Evolutionary conservation across 1,140 invertebrate genomes (phyloP), one percentile per base, ranked within the genome.

Genomic region (Cryptotermes secundus): DNA sequence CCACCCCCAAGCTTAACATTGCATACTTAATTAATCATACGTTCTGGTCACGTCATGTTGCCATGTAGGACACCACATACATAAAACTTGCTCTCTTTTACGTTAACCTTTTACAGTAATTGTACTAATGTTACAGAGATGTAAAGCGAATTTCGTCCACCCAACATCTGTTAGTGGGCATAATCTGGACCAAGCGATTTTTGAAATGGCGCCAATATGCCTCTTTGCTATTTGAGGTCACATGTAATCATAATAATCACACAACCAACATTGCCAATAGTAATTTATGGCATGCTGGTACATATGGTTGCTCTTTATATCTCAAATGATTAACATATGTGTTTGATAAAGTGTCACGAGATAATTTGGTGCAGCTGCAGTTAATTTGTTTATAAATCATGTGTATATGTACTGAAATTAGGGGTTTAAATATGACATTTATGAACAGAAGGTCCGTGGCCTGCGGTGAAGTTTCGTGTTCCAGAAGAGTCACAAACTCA

Each of bases 401-500:
- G 31, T n/a, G 1, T 72, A 6, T 31, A 7, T 7, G 1, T 72
- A 31, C 16, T 72, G n/a, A 72, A 72, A 72, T 72, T n/a, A 7
- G 9, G 59, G 26, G 59, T 31, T 72, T 31, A 72, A 72, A 72
- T 72, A 0, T 7, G 7, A 31, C 59, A 72, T 82, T 82, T 82
- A 31, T n/a, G 31, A 82, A 82, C 81, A 82, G 22, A 82, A 34
- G 81, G 81, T 45, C n/a, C 31, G 24, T 81, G 22, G 10, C 38
- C 81, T n/a, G 38, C 1, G 81, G 35, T 82, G 22, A 53, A n/a
- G 22, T 35, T 82, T n/a, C 81, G 35, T 65, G 45, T 59, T 72
- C 12, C 24, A n/a, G 59, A 59, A 34, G 45, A 79, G 72, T 83
- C 59, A 79, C 83, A 83, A 83, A 79, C 34, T 83, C 59, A 83